These are phyloP conservation scores for Rhopalosiphum maidis DNA, from an alignment of 1,140 invertebrate species.

Conservation along the genomic window DNA sequence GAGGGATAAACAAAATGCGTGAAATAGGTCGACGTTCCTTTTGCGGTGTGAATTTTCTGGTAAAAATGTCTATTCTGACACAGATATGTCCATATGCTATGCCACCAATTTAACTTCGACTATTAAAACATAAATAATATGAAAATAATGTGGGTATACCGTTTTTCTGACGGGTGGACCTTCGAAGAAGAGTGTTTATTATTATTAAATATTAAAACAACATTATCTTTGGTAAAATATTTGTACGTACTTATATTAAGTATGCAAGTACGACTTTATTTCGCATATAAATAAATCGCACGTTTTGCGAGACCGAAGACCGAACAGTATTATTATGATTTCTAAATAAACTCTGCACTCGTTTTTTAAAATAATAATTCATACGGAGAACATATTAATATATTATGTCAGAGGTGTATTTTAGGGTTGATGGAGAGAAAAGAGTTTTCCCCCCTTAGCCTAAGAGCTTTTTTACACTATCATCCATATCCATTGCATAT, in stretches of 20 bases:
- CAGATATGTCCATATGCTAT: background rate
- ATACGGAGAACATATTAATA: background rate
- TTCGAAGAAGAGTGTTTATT: background rate
- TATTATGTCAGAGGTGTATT: background rate
- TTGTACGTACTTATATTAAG: background rate
- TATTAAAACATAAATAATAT: background rate
- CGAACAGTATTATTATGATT: background rate
- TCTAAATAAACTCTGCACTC: background rate
- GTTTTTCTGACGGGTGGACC: background rate
- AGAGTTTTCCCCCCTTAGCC: background rate
- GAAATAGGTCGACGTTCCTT: background rate
- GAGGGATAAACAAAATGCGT: background rate
- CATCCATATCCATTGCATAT: background rate
- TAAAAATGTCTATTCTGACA: background rate
- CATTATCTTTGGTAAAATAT: background rate
- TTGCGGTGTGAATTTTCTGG: background rate
- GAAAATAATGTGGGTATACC: background rate
- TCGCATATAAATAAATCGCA: background rate
- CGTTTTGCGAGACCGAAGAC: background rate
- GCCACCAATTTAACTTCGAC: background rate
- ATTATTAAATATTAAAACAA: no score
- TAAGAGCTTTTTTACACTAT: background rate
- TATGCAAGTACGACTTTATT: background rate
- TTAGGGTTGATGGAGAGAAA: no score
- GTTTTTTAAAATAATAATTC: background rate